These are phyloP conservation scores for Drosophila bocqueti DNA, from an alignment of 1,140 invertebrate genomes.

Conservation along the genomic window DNA sequence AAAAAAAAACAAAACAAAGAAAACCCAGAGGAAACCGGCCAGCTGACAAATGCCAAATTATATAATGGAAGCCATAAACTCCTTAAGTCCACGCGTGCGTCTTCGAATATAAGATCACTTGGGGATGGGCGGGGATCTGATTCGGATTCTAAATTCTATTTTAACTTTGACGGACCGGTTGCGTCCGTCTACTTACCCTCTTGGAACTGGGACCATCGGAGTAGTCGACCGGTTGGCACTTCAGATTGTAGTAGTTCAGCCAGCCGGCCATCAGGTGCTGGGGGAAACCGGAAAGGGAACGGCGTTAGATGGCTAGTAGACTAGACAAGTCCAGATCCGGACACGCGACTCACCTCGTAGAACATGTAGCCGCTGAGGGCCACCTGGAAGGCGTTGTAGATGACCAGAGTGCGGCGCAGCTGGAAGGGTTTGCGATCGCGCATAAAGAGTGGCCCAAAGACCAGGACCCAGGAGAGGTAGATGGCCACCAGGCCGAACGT, in stretches of 20 bases:
- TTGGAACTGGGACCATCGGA: slow-evolving; percentile 92
- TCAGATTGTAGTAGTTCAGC: slow-evolving; percentile 95
- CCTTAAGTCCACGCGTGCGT: slow-evolving; percentile 27
- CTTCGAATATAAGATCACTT: slow-evolving; percentile 10
- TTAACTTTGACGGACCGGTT: slow-evolving; percentile 30
- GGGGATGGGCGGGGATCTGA: slow-evolving; percentile 20
- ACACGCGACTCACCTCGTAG: slow-evolving; percentile 90
- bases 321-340: neutral
- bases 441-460: slow-evolving; percentile 95
- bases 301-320: neutral
- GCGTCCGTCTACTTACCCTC: slow-evolving; percentile 88
- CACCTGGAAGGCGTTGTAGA: slow-evolving; percentile 96
- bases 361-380: slow-evolving; percentile 94
- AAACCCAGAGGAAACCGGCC: slow-evolving; percentile 19
- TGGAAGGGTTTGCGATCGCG: slow-evolving; percentile 94
- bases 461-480: slow-evolving; percentile 92
- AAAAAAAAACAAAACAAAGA: neutral
- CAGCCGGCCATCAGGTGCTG: slow-evolving; percentile 94
- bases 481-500: slow-evolving; percentile 92
- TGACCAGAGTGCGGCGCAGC: slow-evolving; percentile 91
- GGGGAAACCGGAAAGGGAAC: slow-evolving; percentile 3
- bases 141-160: slow-evolving; percentile 6
- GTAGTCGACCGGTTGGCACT: slow-evolving; percentile 97
- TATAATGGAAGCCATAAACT: slow-evolving; percentile 47
- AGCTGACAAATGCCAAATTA: slow-evolving; percentile 36